Evolutionary conservation across 2,797 vertebrate genomes (phyloP).

Genomic region (Tiaroga cobitis): DNA sequence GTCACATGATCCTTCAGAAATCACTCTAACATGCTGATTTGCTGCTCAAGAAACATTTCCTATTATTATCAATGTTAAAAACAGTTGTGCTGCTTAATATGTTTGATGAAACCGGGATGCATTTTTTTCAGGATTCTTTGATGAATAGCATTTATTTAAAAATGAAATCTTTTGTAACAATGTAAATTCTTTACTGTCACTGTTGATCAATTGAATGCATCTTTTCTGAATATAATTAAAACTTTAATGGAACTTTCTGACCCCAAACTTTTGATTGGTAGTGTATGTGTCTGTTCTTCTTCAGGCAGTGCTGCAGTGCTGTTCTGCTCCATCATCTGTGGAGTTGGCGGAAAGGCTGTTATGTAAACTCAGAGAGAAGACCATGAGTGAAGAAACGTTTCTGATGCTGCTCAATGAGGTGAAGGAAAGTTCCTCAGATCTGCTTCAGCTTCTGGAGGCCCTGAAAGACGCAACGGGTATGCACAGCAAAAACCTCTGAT

Average conservation of each 20-base stretch:
- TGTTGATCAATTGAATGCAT: background rate
- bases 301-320: slow-evolving; percentile 83
- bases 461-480: slow-evolving; percentile 56
- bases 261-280: background rate
- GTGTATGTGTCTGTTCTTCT: background rate
- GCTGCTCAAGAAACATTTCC: background rate
- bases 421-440: slow-evolving; percentile 65
- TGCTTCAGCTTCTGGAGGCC: slow-evolving; percentile 6
- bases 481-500: background rate
- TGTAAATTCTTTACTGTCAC: background rate
- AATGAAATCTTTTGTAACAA: background rate
- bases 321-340: slow-evolving; percentile 69
- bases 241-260: background rate
- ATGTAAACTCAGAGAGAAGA: slow-evolving; percentile 74
- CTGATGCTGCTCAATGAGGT: slow-evolving; percentile 76
- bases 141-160: background rate
- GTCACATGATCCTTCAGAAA: background rate
- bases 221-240: background rate
- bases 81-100: background rate
- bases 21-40: background rate
- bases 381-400: slow-evolving; percentile 73
- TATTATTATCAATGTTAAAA: background rate
- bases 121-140: background rate
- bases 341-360: slow-evolving; percentile 73
- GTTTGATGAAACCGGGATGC: background rate